These are phyloP conservation scores for Phocoena sinus DNA, from an alignment of 2,113 vertebrate genomes.

Conservation along the genomic window DNA sequence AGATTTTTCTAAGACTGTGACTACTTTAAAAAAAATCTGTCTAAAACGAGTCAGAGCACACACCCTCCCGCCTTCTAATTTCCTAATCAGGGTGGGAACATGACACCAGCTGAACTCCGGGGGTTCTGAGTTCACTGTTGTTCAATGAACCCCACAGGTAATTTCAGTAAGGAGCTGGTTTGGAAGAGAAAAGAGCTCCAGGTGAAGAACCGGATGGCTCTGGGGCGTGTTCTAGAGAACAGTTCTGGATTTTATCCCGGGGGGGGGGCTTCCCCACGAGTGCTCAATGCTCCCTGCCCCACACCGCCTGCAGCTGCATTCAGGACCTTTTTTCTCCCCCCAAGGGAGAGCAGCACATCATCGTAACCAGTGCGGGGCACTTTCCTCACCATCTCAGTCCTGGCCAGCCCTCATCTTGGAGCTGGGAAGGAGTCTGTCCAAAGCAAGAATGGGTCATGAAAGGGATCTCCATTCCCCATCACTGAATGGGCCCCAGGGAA, in stretches of 20 bases:
- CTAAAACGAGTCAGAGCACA: background rate
- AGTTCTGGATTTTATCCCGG: background rate
- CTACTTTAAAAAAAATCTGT: background rate
- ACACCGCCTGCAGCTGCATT: background rate
- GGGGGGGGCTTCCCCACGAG: fast-evolving
- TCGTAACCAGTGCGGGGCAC: background rate
- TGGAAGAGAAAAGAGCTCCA: background rate
- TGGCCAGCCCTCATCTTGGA: background rate
- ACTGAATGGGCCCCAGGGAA: background rate
- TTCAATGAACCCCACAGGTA: fast-evolving
- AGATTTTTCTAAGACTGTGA: background rate
- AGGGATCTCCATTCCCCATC: background rate
- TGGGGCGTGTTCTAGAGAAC: background rate
- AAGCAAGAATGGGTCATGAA: background rate
- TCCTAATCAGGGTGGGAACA: background rate
- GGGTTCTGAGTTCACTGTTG: fast-evolving
- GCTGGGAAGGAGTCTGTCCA: background rate
- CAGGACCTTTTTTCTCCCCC: background rate
- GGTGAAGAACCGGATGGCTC: background rate
- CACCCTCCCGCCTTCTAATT: background rate
- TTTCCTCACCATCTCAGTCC: background rate
- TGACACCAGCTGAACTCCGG: background rate
- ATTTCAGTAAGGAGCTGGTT: background rate
- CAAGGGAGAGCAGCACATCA: no score
- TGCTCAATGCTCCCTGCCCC: background rate